Percentiles rank a stretch among this genome's conserved stretches.
These are phyloP conservation scores for Lamprotornis superbus DNA, from an alignment of 2,113 vertebrate species.

Conservation along the genomic window DNA sequence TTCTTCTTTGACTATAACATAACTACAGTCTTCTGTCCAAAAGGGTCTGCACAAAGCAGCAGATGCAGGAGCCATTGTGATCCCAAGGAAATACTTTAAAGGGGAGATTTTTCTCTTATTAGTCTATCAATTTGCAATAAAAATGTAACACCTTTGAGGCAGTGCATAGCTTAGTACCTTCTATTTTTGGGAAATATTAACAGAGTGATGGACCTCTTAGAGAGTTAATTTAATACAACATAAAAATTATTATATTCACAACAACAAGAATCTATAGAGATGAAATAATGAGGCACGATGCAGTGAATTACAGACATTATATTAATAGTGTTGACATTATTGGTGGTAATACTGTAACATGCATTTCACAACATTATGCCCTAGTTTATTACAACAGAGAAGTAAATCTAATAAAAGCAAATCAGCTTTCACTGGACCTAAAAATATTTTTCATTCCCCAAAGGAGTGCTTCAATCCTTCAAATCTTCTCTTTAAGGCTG, in stretches of 20 bases:
- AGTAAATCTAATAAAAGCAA: conserved; percentile 23
- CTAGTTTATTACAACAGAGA: not conserved
- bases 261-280: not conserved
- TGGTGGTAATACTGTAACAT: not conserved
- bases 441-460: conserved; percentile 28
- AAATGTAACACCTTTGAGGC: not conserved
- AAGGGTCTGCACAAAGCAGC: not conserved
- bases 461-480: not conserved
- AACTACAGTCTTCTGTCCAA: not conserved
- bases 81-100: not conserved
- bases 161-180: not conserved
- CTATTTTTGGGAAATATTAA: not conserved
- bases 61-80: not conserved
- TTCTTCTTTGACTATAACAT: not conserved
- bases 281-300: not conserved
- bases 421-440: conserved; percentile 13
- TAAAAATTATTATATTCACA: not conserved
- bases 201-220: not conserved
- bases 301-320: not conserved
- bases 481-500: not conserved
- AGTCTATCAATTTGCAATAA: not conserved
- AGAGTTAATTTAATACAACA: not conserved
- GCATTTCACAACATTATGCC: not conserved
- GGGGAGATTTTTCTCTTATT: not conserved
- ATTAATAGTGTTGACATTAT: conserved; percentile 28